Evolutionary conservation across 2,797 vertebrate species (phyloP).

Genomic region (Hippoglossus hippoglossus): DNA sequence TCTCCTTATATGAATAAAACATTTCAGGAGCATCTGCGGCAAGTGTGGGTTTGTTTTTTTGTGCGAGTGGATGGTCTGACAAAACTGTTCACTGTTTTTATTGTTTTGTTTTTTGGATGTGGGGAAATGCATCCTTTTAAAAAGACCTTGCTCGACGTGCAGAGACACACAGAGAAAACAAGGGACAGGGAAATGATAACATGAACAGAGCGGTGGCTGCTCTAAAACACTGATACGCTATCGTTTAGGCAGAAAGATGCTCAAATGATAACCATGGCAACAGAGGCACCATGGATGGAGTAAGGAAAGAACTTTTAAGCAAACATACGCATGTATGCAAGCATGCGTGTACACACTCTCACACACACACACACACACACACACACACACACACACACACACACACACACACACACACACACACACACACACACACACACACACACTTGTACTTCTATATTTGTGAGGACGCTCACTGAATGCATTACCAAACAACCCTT

Average conservation of each 20-base stretch:
- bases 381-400: slow-evolving; percentile 5
- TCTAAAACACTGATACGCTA: slow-evolving; percentile 14
- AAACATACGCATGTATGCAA: slow-evolving; percentile 5
- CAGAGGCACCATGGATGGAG: slow-evolving; percentile 51
- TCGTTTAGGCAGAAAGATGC: slow-evolving; percentile 15
- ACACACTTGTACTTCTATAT: neutral
- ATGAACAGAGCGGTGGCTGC: neutral
- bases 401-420: slow-evolving; percentile 7
- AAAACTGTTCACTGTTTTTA: slow-evolving; percentile 38
- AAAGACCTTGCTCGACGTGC: neutral
- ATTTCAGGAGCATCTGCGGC: slow-evolving; percentile 26
- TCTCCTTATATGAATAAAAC: slow-evolving; percentile 53
- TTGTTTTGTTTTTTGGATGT: slow-evolving; percentile 38
- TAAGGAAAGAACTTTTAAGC: slow-evolving; percentile 20
- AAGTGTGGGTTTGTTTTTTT: slow-evolving; percentile 42
- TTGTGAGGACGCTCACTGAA: too few relatives aligned
- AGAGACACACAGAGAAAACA: neutral
- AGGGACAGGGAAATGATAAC: neutral
- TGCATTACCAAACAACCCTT: too few relatives aligned
- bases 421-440: slow-evolving; percentile 1
- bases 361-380: slow-evolving; percentile 4
- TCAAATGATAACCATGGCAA: slow-evolving; percentile 74
- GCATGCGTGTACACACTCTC: neutral
- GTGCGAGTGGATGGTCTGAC: slow-evolving; percentile 14
- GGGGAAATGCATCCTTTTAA: slow-evolving; percentile 12